Conservation (phyloP, 2,113 vertebrate species). For the Oncorhynchus keta region DNA sequence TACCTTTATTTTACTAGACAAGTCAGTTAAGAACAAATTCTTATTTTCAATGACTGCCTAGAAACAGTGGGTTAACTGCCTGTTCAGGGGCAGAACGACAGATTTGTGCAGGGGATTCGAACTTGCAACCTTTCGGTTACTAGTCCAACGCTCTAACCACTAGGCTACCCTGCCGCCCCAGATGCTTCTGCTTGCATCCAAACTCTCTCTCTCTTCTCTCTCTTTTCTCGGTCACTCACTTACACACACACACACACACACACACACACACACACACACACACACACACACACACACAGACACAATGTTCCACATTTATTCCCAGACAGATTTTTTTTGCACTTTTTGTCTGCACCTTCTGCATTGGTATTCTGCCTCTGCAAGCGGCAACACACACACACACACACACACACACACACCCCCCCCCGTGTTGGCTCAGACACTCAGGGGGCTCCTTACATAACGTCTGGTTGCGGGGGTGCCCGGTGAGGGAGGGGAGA, state of each 20-base stretch:
- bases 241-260: not conserved
- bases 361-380: constrained; percentile 73
- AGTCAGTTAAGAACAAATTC: too few species aligned
- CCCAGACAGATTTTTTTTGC: not conserved
- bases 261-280: too few species aligned
- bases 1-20: too few species aligned
- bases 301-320: not conserved
- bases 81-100: too few species aligned
- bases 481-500: constrained; percentile 65
- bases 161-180: too few species aligned
- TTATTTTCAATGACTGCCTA: too few species aligned
- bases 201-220: constrained; percentile 16
- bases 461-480: constrained; percentile 80
- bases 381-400: constrained; percentile 39
- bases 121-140: too few species aligned
- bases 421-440: constrained; percentile 39
- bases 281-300: not conserved
- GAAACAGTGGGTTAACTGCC: too few species aligned
- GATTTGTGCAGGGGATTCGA: too few species aligned
- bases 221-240: constrained; percentile 13
- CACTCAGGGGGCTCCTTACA: constrained; percentile 75
- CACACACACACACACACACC: too few species aligned
- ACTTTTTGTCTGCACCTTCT: constrained; percentile 43
- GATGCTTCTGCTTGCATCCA: not conserved
- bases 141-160: too few species aligned